A percentile compares a stretch with the other conserved stretches of the same genome.
phyloP scores from a whole-genome alignment of 2,113 vertebrate genomes.

The Lepisosteus oculatus region DNA sequence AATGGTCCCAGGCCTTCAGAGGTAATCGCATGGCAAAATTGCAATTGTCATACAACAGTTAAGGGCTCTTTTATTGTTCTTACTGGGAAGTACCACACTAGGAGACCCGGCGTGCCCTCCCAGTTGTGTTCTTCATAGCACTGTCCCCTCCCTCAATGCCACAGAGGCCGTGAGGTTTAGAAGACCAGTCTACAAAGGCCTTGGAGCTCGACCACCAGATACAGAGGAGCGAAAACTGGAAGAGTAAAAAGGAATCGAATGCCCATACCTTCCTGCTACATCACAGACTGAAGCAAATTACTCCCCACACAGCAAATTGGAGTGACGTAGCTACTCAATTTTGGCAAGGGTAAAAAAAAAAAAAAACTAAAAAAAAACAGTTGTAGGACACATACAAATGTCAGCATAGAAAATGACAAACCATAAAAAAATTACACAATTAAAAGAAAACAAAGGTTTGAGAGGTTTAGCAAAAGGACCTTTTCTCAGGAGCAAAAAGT shows the following conservation, averaged over 20 bases:
- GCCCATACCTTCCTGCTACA: background rate
- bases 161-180: too few species aligned
- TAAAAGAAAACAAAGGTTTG: constrained; percentile 10
- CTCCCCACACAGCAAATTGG: background rate
- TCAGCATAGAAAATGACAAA: background rate
- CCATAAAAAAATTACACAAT: constrained; percentile 19
- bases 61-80: background rate
- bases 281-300: constrained; percentile 15
- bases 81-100: background rate
- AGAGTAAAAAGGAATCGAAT: background rate
- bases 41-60: too few species aligned
- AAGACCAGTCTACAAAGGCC: too few species aligned
- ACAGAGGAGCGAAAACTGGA: background rate
- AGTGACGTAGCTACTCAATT: constrained; percentile 4
- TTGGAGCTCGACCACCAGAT: background rate
- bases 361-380: background rate
- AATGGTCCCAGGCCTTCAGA: too few species aligned
- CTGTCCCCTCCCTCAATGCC: background rate
- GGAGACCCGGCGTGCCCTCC: background rate
- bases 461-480: constrained; percentile 13
- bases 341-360: constrained; percentile 5
- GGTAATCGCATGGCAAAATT: too few species aligned
- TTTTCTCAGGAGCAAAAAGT: background rate
- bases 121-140: background rate
- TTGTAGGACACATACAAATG: background rate